Evolutionary conservation across 1,140 invertebrate genomes (phyloP), one percentile per base, ranked within the genome.

Genomic region (Amyelois transitella): DNA sequence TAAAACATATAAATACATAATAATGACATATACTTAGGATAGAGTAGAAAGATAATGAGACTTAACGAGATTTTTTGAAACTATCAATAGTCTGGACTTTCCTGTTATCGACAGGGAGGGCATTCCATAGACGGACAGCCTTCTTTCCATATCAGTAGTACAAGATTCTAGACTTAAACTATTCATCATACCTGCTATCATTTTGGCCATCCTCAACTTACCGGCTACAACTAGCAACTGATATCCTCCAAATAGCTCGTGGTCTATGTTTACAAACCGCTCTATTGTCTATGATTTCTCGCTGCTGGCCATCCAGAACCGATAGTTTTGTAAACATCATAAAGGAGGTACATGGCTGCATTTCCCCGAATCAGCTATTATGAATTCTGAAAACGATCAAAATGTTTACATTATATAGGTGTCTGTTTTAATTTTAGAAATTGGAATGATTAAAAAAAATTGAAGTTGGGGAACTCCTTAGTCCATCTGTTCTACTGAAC

Each of bases 321-420:
- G 48, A 51, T 32, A 32, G 22, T 25, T 51, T 32, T 28, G 50
- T 51, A 51, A 51, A 51, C n/a, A 20, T 38, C 21, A 55, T n/a
- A 52, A 32, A 10, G 25, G 50, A 20, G 51, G 25, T 44, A 62
- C 24, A 8, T 54, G 43, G 18, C 7, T 12, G 25, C 60, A 62
- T 32, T 51, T 53, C 8, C 7, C 10, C 18, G 25, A 44, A 19
- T 45, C 3, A 17, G 45, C 51, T 17, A 47, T 24, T 44, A 28
- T 48, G 8, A 53, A 62, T 49, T 50, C 60, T 62, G 45, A 45
- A 57, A 55, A 51, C 20, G 6, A 28, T 28, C 22, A 48, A 48
- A 1, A 38, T 49, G 2, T 49, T 4, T 38, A 38, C 25, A 45
- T 45, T 45, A 14, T 45, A 19, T 45, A 20, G 19, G 43, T 4